A percentile compares a stretch with the other conserved stretches of the same genome.
Conservation (phyloP, 1,140 invertebrate species). For the Palaemon carinicauda region DNA sequence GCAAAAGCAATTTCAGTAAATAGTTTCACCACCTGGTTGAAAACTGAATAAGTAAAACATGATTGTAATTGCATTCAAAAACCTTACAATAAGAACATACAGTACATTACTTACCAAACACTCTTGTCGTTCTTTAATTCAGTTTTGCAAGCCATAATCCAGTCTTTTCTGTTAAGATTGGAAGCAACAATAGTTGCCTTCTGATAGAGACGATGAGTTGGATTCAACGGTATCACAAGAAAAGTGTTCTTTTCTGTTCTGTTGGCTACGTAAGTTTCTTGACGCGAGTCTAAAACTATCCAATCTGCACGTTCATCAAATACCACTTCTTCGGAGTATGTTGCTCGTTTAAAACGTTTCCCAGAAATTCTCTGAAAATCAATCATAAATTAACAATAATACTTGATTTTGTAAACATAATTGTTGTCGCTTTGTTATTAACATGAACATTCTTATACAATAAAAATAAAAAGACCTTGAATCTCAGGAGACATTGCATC, state of each 20-base stretch:
- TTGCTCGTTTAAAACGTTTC: constrained; percentile 15
- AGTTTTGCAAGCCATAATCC: constrained; percentile 48
- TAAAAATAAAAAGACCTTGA: too few relatives aligned
- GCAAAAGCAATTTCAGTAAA: too few relatives aligned
- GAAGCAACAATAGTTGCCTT: constrained; percentile 38
- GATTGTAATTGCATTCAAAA: background rate
- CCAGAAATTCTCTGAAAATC: constrained; percentile 29
- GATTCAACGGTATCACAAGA: constrained; percentile 27
- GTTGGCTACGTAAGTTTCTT: constrained; percentile 15
- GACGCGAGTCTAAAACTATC: background rate
- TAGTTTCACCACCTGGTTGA: too few relatives aligned
- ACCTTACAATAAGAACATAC: too few relatives aligned
- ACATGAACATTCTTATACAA: too few relatives aligned
- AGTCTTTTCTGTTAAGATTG: constrained; percentile 47
- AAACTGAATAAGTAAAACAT: background rate
- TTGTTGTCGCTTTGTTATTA: background rate
- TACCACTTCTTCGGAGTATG: background rate
- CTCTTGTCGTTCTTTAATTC: background rate
- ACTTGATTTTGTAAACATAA: background rate
- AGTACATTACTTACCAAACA: constrained; percentile 21
- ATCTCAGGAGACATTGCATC: too few relatives aligned
- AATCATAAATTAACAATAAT: background rate
- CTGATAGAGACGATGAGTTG: constrained; percentile 36
- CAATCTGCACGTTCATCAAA: constrained; percentile 14
- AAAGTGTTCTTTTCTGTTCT: background rate